Evolutionary conservation across 2,113 vertebrate genomes (phyloP), one percentile per base, ranked within the genome.

Genomic region (Amblyopsis rosae): DNA sequence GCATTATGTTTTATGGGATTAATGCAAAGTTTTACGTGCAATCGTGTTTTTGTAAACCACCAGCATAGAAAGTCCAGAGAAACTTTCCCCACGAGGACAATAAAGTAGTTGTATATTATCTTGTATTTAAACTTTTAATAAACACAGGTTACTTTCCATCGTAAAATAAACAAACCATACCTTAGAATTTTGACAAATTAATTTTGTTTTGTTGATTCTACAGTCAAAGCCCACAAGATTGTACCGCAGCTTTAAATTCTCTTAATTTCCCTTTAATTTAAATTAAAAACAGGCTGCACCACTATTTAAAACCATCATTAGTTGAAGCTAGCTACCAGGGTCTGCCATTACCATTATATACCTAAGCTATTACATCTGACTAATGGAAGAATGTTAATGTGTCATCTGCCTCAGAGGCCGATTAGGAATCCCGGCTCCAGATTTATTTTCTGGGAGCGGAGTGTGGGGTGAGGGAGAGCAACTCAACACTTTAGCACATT

Each of bases 401-500:
- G 13, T 16, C 15, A 17, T 72, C 26, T 50, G 69, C 16, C 26
- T 19, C 68, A 1, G 19, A 35, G 62, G 51, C 17, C 48, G 46
- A 80, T 77, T 69, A 53, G 53, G 60, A 79, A 32, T 73, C 59
- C 79, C 75, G 70, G 62, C 73, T 76, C 60, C 72, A 69, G 62
- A 82, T 80, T 72, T 83, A 69, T 77, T 77, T 62, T 76, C 49
- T 75, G 69, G 75, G 54, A 75, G 75, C 62, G 53, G 62, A 69
- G 65, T 57, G 47, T 16, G 10, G 49, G 60, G 60, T 70, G 72
- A 84, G 55, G 54, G 68, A 72, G 59, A 67, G 79, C 75, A 88
- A 84, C 80, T 77, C 64, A 73, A 80, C 75, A 84, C 78, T 75
- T 77, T 82, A 70, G 32, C 79, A 76, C 81, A 81, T 84, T 78